Conservation (phyloP, 2,113 vertebrate species). For the Corvus cornix region DNA sequence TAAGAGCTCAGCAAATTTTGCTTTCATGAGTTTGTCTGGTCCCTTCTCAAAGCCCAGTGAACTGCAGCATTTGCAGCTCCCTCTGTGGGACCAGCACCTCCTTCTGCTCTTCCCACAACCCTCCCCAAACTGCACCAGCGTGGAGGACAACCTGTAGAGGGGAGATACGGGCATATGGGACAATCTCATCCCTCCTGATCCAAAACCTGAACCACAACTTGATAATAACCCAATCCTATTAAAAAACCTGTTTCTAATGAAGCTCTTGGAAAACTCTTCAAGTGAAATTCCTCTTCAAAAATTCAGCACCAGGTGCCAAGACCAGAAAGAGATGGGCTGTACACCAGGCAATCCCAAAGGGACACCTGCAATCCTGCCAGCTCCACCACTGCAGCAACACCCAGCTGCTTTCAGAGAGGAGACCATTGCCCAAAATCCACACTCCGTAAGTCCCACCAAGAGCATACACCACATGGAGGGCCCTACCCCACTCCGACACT, state of each 20-base stretch:
- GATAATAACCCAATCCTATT: not conserved
- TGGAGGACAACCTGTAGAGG: not conserved
- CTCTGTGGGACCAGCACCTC: not conserved
- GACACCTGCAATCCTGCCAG: not conserved
- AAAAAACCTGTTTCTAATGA: not conserved
- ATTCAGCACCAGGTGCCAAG: not conserved
- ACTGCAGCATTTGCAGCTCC: not conserved
- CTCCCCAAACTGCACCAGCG: not conserved
- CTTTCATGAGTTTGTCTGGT: not conserved
- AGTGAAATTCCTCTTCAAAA: not conserved
- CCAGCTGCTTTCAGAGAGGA: not conserved
- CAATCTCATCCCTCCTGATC: not conserved
- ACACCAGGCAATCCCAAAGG: not conserved
- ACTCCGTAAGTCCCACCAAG: rapidly evolving
- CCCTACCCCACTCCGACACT: rapidly evolving
- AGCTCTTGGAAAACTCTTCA: not conserved
- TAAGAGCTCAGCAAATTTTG: not conserved
- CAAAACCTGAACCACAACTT: not conserved
- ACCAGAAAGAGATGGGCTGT: not conserved
- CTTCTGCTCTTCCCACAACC: not conserved
- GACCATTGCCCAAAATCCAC: rapidly evolving
- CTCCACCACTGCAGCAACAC: not conserved
- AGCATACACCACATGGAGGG: not conserved
- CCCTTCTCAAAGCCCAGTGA: not conserved
- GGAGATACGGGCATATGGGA: rapidly evolving